These are phyloP conservation scores for Antennarius striatus DNA, from an alignment of 2,113 vertebrate species.

Conservation along the genomic window DNA sequence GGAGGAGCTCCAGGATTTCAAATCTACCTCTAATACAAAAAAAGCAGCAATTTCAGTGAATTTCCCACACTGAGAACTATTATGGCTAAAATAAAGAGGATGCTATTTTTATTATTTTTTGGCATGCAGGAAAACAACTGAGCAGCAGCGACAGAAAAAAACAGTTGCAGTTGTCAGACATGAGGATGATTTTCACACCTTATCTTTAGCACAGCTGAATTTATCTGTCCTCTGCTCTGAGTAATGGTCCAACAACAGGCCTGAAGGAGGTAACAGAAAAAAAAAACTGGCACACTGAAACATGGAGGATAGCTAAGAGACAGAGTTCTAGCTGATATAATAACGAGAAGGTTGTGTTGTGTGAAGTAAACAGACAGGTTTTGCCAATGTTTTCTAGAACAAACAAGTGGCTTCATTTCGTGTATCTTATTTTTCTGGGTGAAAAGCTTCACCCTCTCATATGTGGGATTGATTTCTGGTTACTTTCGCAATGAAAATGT, in stretches of 20 bases:
- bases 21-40: not conserved
- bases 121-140: not conserved
- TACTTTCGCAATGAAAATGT: constrained; percentile 3
- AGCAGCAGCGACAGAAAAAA: constrained; percentile 15
- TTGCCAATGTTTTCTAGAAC: not conserved
- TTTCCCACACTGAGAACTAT: not conserved
- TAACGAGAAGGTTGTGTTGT: not conserved
- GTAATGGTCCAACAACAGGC: constrained; percentile 12
- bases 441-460: constrained; percentile 18
- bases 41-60: not conserved
- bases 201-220: constrained; percentile 36
- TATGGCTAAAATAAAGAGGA: not conserved
- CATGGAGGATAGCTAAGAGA: too few species aligned
- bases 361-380: not conserved
- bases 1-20: too few species aligned
- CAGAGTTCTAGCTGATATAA: not conserved
- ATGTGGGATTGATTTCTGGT: constrained; percentile 8
- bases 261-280: not conserved
- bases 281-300: not conserved
- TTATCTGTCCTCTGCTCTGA: constrained; percentile 25
- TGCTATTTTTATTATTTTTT: not conserved
- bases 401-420: constrained; percentile 1
- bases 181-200: constrained; percentile 50
- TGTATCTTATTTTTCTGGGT: not conserved
- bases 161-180: constrained; percentile 29